These are phyloP conservation scores for Alectura lathami DNA, from an alignment of 2,113 vertebrate species.

Conservation along the genomic window DNA sequence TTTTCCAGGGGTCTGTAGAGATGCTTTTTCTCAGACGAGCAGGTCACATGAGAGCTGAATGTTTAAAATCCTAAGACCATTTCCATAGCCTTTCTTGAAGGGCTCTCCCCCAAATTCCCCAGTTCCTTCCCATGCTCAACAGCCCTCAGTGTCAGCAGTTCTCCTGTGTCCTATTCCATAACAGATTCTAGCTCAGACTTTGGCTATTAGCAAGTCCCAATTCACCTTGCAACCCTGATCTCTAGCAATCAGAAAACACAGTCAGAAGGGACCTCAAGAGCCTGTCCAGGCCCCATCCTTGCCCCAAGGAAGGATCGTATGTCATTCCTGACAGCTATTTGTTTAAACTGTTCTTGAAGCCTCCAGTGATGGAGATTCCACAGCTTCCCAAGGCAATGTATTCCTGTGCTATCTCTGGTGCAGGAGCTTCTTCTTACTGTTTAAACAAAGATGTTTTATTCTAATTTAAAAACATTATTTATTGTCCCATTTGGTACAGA, in stretches of 20 bases:
- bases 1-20: accelerated
- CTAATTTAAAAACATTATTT: not conserved
- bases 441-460: not conserved
- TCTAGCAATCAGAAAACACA: not conserved
- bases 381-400: not conserved
- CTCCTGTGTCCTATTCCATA: not conserved
- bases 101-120: not conserved
- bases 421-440: not conserved
- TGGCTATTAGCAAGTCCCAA: not conserved
- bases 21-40: not conserved
- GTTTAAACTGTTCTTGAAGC: conserved; percentile 12
- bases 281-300: not conserved
- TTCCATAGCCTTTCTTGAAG: not conserved
- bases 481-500: not conserved
- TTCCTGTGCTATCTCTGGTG: not conserved
- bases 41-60: not conserved
- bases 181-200: not conserved
- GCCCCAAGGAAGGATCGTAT: not conserved
- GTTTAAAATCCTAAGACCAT: not conserved
- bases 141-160: not conserved
- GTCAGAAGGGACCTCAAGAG: not conserved
- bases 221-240: not conserved
- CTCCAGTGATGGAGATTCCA: conserved; percentile 41
- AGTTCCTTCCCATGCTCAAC: not conserved
- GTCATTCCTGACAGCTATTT: conserved; percentile 31